Conservation (phyloP, 1,140 invertebrate genomes). For the Pemphigus obesinymphae region DNA sequence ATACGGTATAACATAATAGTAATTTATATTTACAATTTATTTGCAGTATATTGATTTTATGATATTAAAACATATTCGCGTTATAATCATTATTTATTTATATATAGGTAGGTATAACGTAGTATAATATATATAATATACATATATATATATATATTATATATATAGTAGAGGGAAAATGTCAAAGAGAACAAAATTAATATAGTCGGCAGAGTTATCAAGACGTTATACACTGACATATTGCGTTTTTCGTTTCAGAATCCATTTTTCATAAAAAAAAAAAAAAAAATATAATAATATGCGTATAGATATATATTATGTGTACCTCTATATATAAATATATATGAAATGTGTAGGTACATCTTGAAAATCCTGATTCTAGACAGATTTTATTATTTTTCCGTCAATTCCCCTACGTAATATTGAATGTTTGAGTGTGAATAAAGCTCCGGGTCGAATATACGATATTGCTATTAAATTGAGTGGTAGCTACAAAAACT, state of each 20-base stretch:
- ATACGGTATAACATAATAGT: no score
- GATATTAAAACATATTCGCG: no score
- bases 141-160: no score
- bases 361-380: constrained; percentile 11
- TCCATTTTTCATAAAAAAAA: constrained; percentile 28
- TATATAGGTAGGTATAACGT: neutral
- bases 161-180: neutral
- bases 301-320: neutral
- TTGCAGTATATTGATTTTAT: no score
- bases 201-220: neutral
- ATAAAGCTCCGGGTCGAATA: neutral
- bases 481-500: neutral
- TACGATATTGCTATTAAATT: neutral
- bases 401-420: constrained; percentile 5
- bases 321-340: neutral
- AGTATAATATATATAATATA: no score
- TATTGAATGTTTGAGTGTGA: neutral
- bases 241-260: constrained; percentile 15
- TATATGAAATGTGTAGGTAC: constrained; percentile 7
- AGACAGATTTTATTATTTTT: constrained; percentile 26
- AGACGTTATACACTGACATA: constrained; percentile 14
- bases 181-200: neutral
- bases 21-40: no score
- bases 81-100: neutral
- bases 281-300: constrained; percentile 1